These are phyloP conservation scores for Cranoglanis bouderius DNA, from an alignment of 2,113 vertebrate genomes.

Conservation along the genomic window DNA sequence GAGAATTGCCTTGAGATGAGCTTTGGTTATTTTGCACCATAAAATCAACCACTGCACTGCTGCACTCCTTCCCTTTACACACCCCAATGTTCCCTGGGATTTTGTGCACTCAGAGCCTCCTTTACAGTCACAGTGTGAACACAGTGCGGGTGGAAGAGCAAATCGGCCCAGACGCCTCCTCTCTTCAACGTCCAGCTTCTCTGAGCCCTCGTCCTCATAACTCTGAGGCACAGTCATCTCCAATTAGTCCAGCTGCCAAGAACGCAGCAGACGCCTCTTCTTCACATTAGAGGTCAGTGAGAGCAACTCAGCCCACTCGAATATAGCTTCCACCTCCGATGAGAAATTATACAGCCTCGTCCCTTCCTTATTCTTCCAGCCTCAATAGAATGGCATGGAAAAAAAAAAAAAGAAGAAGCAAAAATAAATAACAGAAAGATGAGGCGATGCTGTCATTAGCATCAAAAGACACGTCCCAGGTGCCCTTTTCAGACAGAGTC, in stretches of 20 bases:
- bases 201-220: conserved; percentile 40
- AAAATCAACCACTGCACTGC: not conserved
- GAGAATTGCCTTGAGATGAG: not conserved
- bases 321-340: conserved; percentile 10
- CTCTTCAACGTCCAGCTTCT: conserved; percentile 9
- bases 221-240: conserved; percentile 33
- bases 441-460: conserved; percentile 49
- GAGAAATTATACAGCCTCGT: conserved; percentile 42
- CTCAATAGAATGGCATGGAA: conserved; percentile 43
- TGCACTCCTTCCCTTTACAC: not conserved
- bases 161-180: conserved; percentile 1
- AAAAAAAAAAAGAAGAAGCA: not conserved
- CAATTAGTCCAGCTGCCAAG: conserved; percentile 36
- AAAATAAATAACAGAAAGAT: conserved; percentile 26
- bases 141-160: not conserved
- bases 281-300: not conserved
- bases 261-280: not conserved
- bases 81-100: not conserved
- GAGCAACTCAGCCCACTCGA: conserved; percentile 22
- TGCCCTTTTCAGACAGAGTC: conserved; percentile 55
- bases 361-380: not conserved
- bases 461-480: conserved; percentile 54
- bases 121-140: conserved; percentile 18
- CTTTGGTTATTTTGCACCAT: not conserved
- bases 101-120: not conserved